Base-by-base conservation (phyloP, 2,888 invertebrate genomes). In the Polia nebulosa region DNA sequence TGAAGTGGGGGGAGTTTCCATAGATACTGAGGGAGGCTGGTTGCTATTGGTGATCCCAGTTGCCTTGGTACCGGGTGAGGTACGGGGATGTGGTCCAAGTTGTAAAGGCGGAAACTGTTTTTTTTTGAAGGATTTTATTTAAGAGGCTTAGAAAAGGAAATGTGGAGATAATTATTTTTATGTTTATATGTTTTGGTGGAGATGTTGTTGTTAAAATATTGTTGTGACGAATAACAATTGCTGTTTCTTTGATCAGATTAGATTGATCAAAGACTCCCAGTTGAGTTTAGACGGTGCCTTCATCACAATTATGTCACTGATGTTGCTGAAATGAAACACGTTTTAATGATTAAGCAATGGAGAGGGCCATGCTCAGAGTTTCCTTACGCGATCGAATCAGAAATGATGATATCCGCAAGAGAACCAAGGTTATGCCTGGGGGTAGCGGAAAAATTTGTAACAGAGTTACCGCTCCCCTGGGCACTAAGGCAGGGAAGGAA, bases 31-130 rank as follows among this genome's bases (percentile, higher is more conserved):
- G 89, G 87, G 79, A 60, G 89, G 70, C 81, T 85, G 94, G 94
- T 94, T 94, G 94, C 94, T 88, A 93, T 92, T 89, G 92, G 93
- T 87, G 89, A 93, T 85, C 83, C 80, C 85, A 82, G 93, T 93
- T 93, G 90, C 92, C 91, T 88, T 85, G 92, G 90, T 87, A 91
- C 89, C 89, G 88, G 79, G 55, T 83, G 80, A 80, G 84, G 77
- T 82, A 67, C 63, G 61, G 51, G 60, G 59, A 76, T 72, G 58
- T 84, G 85, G 84, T 78, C 64, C 81, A 84, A 87, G 82, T 76
- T 29, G 44, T 55, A 58, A 62, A 72, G 66, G 72, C 75, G 34
- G 44, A 47, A 67, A 22, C 52, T 41, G 8, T 39, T 58, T 53
- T 22, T 36, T 56, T 59, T 53, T 3, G 17, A 11, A 27, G 52